Percentiles rank a stretch among this genome's conserved stretches.
These are phyloP conservation scores for Hylaea fasciaria DNA, from an alignment of 2,888 invertebrate genomes.

Conservation along the genomic window DNA sequence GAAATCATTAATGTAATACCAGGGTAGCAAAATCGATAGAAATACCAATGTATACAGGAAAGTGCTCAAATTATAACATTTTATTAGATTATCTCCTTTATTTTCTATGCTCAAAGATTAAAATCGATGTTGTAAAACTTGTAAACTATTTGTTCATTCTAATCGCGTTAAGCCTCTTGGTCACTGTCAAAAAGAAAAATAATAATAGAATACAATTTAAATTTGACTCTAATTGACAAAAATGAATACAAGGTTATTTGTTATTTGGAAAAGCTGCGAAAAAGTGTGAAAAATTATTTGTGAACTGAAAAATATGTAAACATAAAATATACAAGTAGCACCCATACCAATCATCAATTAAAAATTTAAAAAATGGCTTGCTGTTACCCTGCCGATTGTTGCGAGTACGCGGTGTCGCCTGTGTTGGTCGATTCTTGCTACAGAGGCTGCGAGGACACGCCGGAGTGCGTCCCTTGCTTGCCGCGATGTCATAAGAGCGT, in stretches of 20 bases:
- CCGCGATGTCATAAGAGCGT: conserved; percentile 59
- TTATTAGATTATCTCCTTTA: too few relatives aligned
- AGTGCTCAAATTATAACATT: too few relatives aligned
- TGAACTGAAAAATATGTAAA: conserved; percentile 48
- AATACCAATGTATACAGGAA: too few relatives aligned
- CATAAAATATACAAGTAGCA: conserved; percentile 38
- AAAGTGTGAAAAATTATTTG: conserved; percentile 26
- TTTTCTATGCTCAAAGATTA: too few relatives aligned
- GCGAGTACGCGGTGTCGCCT: conserved; percentile 62
- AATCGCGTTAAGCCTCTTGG: background rate
- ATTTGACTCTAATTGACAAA: background rate
- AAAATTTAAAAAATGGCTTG: conserved; percentile 60
- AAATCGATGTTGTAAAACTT: too few relatives aligned
- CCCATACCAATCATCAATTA: conserved; percentile 48
- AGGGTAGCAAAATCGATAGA: too few relatives aligned
- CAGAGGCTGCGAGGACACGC: conserved; percentile 53
- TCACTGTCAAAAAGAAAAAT: background rate
- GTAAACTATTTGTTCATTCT: too few relatives aligned
- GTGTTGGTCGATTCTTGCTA: conserved; percentile 54
- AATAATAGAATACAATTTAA: conserved; percentile 13
- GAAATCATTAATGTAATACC: too few relatives aligned
- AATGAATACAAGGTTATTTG: too few relatives aligned
- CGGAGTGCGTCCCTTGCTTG: conserved; percentile 58
- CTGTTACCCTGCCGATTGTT: conserved; percentile 59
- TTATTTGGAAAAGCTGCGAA: too few relatives aligned